These are phyloP conservation scores for Puma concolor DNA, from an alignment of 2,113 vertebrate species.

Conservation along the genomic window DNA sequence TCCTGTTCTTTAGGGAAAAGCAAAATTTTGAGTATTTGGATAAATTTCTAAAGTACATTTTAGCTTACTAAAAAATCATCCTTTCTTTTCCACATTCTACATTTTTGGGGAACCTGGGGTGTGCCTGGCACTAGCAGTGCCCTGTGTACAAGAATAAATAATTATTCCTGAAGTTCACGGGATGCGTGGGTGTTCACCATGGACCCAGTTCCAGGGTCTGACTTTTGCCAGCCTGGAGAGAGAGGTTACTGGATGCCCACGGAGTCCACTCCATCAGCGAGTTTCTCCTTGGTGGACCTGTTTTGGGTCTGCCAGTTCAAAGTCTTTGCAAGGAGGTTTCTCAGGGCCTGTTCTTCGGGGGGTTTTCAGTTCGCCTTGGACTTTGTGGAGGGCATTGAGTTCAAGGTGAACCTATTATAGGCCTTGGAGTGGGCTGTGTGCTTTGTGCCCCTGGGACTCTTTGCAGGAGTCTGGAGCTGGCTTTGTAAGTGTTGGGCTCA, in stretches of 20 bases:
- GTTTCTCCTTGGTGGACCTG: neutral
- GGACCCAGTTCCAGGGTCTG: neutral
- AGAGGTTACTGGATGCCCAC: neutral
- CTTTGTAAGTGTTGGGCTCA: neutral
- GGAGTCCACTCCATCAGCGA: rapidly evolving
- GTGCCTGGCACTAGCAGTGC: neutral
- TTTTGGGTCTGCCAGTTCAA: neutral
- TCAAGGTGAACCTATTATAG: neutral
- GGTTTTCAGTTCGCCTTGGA: neutral
- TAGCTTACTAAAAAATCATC: neutral
- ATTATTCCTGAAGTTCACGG: neutral
- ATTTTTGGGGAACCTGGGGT: neutral
- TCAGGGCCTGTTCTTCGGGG: neutral
- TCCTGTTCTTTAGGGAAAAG: slow-evolving; percentile 23
- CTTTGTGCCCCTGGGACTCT: neutral
- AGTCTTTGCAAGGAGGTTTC: neutral
- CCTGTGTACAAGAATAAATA: neutral
- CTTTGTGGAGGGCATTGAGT: no score
- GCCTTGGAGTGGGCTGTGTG: neutral
- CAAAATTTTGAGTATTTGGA: neutral
- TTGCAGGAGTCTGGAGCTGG: neutral
- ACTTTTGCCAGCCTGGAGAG: neutral
- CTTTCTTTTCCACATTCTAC: neutral
- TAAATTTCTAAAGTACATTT: neutral
- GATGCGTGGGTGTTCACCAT: neutral